These are phyloP conservation scores for Wiebesia pumilae DNA, from an alignment of 1,140 invertebrate genomes.

Conservation along the genomic window DNA sequence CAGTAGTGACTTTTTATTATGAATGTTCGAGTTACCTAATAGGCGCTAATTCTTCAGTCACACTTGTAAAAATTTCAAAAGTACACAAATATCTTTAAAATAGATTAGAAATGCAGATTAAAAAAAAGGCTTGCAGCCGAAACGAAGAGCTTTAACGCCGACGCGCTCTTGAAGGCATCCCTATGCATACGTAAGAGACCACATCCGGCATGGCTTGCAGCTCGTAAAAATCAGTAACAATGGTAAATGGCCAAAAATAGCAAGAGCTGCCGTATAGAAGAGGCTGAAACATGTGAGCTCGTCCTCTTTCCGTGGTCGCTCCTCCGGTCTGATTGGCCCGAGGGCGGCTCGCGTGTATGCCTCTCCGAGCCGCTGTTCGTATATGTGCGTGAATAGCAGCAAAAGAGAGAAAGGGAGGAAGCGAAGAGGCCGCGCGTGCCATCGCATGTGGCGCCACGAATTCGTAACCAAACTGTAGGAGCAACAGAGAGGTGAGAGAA, in stretches of 20 bases:
- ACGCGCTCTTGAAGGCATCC: background rate
- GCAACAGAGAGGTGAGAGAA: conserved; percentile 53
- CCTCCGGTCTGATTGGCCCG: conserved; percentile 54
- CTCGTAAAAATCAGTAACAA: conserved; percentile 48
- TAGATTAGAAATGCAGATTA: background rate
- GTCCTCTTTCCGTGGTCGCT: conserved; percentile 45
- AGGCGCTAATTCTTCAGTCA: no score
- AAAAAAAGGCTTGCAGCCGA: background rate
- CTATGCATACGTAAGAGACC: background rate
- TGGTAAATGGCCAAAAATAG: conserved; percentile 50
- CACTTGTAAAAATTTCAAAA: no score
- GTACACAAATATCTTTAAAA: no score
- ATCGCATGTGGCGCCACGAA: conserved; percentile 49
- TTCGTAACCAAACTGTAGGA: conserved; percentile 44
- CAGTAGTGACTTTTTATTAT: no score
- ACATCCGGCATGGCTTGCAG: no score
- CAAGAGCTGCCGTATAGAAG: conserved; percentile 32
- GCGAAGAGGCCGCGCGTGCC: conserved; percentile 43
- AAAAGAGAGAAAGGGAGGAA: conserved; percentile 51
- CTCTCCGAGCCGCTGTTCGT: conserved; percentile 27
- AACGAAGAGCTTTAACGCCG: conserved; percentile 19
- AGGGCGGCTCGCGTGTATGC: conserved; percentile 54
- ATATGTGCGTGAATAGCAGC: conserved; percentile 28
- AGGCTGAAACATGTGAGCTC: conserved; percentile 37
- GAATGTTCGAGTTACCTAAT: no score